Evolutionary conservation across 2,797 vertebrate species (phyloP).

Genomic region (Lepilemur ruficaudatus): DNA sequence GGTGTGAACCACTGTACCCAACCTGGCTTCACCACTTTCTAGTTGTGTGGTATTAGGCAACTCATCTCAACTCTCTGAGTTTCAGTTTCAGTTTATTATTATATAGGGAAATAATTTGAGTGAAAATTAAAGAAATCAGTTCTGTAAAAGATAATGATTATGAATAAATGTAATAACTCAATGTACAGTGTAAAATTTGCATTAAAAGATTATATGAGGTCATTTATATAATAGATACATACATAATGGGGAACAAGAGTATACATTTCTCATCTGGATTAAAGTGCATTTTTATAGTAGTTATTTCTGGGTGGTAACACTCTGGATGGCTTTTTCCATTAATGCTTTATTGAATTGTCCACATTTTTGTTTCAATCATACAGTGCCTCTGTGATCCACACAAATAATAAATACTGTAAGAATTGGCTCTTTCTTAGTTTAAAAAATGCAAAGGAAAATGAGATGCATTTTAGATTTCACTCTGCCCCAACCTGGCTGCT

Average conservation of each 20-base stretch:
- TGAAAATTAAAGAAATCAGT: not conserved
- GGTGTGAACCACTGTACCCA: too few species aligned
- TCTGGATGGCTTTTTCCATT: not conserved
- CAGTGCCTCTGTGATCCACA: not conserved
- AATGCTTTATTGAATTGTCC: not conserved
- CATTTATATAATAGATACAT: not conserved
- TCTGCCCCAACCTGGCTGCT: not conserved
- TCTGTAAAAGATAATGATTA: not conserved
- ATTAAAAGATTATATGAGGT: not conserved
- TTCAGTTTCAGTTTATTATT: not conserved
- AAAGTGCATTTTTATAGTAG: not conserved
- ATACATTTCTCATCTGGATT: not conserved
- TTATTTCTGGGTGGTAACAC: not conserved
- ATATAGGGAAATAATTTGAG: not conserved
- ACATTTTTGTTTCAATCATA: not conserved
- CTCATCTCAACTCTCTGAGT: not conserved
- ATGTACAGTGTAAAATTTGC: not conserved
- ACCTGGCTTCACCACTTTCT: not conserved
- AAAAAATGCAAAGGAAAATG: not conserved
- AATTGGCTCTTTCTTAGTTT: not conserved
- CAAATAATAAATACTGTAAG: not conserved
- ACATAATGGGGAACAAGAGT: not conserved
- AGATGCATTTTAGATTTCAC: not conserved
- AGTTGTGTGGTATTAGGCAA: not conserved
- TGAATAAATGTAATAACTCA: slow-evolving; percentile 1